Conservation (phyloP, 2,113 vertebrate genomes). For the Dryoscopus gambensis region DNA sequence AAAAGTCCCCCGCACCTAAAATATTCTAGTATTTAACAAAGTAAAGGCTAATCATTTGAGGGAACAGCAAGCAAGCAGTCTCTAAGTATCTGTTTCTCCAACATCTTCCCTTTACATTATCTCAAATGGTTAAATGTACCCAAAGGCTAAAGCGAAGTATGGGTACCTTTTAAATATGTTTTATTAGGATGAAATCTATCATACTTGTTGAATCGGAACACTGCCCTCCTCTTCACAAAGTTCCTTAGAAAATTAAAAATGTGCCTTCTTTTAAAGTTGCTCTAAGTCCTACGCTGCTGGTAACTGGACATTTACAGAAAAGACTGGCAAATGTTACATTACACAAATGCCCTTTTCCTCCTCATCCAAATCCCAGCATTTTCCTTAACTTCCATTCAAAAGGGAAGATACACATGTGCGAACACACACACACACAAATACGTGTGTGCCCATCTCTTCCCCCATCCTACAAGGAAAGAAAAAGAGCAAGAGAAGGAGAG, state of each 20-base stretch:
- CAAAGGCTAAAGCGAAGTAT: not conserved
- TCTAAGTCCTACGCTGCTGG: not conserved
- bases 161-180: not conserved
- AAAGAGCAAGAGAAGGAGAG: not conserved
- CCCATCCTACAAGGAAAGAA: not conserved
- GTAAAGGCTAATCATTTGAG: not conserved
- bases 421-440: not conserved
- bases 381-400: not conserved
- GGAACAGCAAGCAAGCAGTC: not conserved
- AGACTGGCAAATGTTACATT: not conserved
- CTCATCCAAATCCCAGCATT: not conserved
- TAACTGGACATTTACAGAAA: not conserved
- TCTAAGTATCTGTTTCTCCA: not conserved
- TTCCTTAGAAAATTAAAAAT: not conserved
- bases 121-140: not conserved
- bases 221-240: not conserved
- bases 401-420: not conserved
- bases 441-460: not conserved
- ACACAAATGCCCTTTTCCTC: not conserved
- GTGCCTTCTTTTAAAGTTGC: not conserved
- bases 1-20: constrained; percentile 40
- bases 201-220: not conserved
- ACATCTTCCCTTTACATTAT: not conserved
- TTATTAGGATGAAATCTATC: not conserved
- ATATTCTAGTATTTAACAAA: not conserved